Evolutionary conservation across 2,888 invertebrate species (phyloP).

Genomic region (Gonocerus acuteangulatus): DNA sequence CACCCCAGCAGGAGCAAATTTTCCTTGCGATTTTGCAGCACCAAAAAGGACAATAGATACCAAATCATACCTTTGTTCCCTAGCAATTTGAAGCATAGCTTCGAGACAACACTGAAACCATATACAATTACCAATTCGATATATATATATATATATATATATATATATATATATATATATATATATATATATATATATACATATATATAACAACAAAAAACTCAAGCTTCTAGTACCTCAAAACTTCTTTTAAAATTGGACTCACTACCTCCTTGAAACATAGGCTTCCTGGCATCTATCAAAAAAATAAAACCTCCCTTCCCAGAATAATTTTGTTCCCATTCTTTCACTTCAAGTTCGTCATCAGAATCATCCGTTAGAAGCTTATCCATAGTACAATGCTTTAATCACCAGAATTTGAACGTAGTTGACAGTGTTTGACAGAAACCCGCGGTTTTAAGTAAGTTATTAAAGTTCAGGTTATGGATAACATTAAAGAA

Average conservation of each 20-base stretch:
- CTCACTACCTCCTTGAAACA: constrained; percentile 21
- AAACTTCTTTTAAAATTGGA: constrained; percentile 1
- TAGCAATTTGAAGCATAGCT: constrained; percentile 25
- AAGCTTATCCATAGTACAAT: background rate
- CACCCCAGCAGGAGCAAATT: constrained; percentile 23
- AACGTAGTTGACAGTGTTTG: too few relatives aligned
- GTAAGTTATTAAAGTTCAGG: too few relatives aligned
- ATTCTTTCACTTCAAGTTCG: constrained; percentile 17
- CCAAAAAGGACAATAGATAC: constrained; percentile 27
- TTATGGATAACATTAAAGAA: too few relatives aligned
- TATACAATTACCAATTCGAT: background rate
- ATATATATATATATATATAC: too few relatives aligned
- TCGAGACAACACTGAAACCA: constrained; percentile 23
- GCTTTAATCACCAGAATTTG: too few relatives aligned
- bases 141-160: background rate
- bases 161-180: too few relatives aligned
- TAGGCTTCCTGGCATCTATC: constrained; percentile 27
- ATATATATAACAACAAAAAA: background rate
- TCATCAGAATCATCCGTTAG: constrained; percentile 21
- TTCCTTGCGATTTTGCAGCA: constrained; percentile 23
- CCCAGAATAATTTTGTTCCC: constrained; percentile 25
- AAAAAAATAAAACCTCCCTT: constrained; percentile 27
- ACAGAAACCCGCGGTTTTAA: too few relatives aligned
- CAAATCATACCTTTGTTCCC: constrained; percentile 30
- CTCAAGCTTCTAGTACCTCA: background rate